Conservation (phyloP, 2,113 vertebrate species). For the Lagopus leucura region DNA sequence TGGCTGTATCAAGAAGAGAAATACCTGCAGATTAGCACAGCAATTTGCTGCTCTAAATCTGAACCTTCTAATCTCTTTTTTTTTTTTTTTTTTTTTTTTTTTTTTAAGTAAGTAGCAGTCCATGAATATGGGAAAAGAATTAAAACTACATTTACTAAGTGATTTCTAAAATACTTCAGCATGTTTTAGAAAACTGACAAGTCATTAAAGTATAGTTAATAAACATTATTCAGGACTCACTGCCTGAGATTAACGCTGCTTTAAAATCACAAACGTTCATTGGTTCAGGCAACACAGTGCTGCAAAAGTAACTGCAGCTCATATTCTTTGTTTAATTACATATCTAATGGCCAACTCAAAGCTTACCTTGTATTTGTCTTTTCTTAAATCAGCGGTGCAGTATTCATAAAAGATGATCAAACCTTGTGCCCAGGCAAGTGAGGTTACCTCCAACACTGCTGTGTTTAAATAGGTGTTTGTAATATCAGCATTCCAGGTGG, state of each 20-base stretch:
- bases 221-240: constrained; percentile 75
- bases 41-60: constrained; percentile 76
- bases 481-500: background rate
- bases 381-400: background rate
- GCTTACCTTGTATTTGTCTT: background rate
- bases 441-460: background rate
- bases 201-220: constrained; percentile 76
- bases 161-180: constrained; percentile 74
- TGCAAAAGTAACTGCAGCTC: background rate
- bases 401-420: background rate
- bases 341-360: rapidly evolving
- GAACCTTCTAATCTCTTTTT: constrained; percentile 67
- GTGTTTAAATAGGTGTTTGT: background rate
- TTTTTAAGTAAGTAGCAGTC: constrained; percentile 49
- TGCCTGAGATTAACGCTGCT: constrained; percentile 61
- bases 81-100: background rate
- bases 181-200: constrained; percentile 71
- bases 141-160: constrained; percentile 73
- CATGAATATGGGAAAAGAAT: constrained; percentile 69
- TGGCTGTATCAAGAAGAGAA: constrained; percentile 70
- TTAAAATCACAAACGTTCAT: constrained; percentile 45
- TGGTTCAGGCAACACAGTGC: background rate
- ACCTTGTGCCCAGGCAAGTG: background rate
- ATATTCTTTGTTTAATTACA: background rate
- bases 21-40: constrained; percentile 75